Base-by-base conservation (phyloP, 1,140 invertebrate species). In the Bombus cullumanus region DNA sequence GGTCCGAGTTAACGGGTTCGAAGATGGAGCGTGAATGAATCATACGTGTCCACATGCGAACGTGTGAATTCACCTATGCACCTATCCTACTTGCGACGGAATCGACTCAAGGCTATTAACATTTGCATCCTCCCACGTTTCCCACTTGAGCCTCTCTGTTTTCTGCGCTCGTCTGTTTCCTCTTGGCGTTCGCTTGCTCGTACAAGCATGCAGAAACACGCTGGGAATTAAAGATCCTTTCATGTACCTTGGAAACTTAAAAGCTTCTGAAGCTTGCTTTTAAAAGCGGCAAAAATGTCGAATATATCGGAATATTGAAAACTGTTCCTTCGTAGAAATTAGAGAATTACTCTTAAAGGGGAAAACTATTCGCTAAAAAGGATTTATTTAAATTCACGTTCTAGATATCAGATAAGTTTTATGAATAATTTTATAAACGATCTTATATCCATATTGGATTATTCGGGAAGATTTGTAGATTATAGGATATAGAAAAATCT, bases 111-210 rank as follows among this genome's bases (percentile, higher is more conserved):
- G 92, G 93, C 90, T 93, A 85, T 91, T 94, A 86, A 88, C 92
- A 94, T 94, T 94, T 93, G 91, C 93, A 94, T 94, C 92, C 91
- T 93, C 92, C 93, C 91, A 93, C 92, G 92, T 88, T 88, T 85
- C 88, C 81, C 89, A 82, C 87, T 86, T 22, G 47, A 53, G 47
- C 47, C n/a, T 71, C 71, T 47, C 22, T 25, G n/a, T 71, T 76
- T 62, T n/a, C 37, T 76, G 10, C 53, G 3, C 3, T 66, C 53
- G 41, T 53, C 31, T 59, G 28, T 81, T 41, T 59, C 53, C 53
- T 62, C 53, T 57, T 41, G 22, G 3, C 47, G 53, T n/a, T 66
- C n/a, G n/a, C 47, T 53, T 22, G 18, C 15, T 53, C 47, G 47
- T 53, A 53, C 47, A 22, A 53, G 47, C 47, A 53, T 53, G 47